These are phyloP conservation scores for Thalassarche chlororhynchos DNA, from an alignment of 2,113 vertebrate genomes.

Conservation along the genomic window DNA sequence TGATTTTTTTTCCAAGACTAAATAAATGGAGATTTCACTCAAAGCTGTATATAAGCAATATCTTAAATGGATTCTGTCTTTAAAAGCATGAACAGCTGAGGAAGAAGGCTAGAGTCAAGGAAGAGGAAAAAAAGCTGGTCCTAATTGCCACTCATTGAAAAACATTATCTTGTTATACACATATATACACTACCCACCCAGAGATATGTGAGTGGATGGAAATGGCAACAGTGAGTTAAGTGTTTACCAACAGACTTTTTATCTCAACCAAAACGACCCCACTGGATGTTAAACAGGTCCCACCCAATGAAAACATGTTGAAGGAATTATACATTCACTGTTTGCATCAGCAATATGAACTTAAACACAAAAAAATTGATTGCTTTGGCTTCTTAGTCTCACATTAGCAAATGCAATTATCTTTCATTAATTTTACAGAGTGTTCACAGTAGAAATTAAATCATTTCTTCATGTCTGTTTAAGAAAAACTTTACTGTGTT, in stretches of 20 bases:
- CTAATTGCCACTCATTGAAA: constrained; percentile 41
- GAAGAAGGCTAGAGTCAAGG: background rate
- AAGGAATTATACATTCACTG: background rate
- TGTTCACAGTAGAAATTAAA: constrained; percentile 62
- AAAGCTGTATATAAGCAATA: constrained; percentile 41
- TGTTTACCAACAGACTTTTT: background rate
- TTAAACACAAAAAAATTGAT: background rate
- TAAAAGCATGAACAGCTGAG: constrained; percentile 52
- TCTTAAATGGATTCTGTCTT: constrained; percentile 45
- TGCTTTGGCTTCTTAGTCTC: constrained; percentile 29
- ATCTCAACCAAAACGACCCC: background rate
- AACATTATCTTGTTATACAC: background rate
- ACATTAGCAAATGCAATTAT: constrained; percentile 56
- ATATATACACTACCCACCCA: background rate
- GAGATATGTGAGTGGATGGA: background rate
- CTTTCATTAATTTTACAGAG: constrained; percentile 63
- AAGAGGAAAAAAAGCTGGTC: background rate
- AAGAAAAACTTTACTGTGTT: constrained; percentile 52
- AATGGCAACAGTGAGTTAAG: background rate
- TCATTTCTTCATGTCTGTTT: constrained; percentile 51
- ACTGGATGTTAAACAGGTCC: background rate
- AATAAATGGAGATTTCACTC: constrained; percentile 54
- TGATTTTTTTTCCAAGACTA: constrained; percentile 53
- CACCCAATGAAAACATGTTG: background rate
- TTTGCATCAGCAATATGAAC: constrained; percentile 30